Evolutionary conservation across 2,888 invertebrate genomes (phyloP).

Genomic region (Cerastis rubricosa): DNA sequence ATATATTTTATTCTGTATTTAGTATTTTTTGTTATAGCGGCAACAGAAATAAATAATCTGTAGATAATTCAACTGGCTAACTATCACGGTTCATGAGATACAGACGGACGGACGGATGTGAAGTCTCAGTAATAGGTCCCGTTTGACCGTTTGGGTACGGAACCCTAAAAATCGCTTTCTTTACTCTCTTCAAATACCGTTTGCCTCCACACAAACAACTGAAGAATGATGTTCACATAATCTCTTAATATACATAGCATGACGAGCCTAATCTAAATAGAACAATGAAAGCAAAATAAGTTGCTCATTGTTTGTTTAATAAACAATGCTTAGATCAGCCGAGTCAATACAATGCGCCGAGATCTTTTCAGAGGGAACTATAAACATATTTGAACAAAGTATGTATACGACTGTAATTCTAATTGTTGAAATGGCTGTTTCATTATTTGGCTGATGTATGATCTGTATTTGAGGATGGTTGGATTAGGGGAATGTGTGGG

Average conservation of each 20-base stretch:
- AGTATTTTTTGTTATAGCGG: too few relatives aligned
- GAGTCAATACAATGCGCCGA: constrained; percentile 48
- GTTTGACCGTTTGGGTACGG: too few relatives aligned
- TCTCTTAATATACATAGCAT: constrained; percentile 35
- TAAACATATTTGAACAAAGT: constrained; percentile 44
- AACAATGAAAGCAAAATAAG: constrained; percentile 65
- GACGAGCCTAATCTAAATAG: constrained; percentile 47
- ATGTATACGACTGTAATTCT: constrained; percentile 36
- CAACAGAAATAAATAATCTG: too few relatives aligned
- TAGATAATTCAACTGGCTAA: too few relatives aligned
- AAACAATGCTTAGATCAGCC: constrained; percentile 55
- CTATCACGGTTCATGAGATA: too few relatives aligned
- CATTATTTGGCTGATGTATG: constrained; percentile 3
- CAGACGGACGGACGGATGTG: too few relatives aligned
- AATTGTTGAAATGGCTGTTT: constrained; percentile 25
- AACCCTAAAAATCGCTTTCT: too few relatives aligned
- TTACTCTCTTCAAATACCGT: neutral
- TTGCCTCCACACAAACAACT: constrained; percentile 4
- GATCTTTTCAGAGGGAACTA: neutral
- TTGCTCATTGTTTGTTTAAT: constrained; percentile 43
- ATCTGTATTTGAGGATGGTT: neutral
- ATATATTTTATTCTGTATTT: too few relatives aligned
- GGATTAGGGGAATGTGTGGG: too few relatives aligned
- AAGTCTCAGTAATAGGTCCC: too few relatives aligned
- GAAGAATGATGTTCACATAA: constrained; percentile 35